Conservation (phyloP, 2,113 vertebrate species). For the Anseranas semipalmata region DNA sequence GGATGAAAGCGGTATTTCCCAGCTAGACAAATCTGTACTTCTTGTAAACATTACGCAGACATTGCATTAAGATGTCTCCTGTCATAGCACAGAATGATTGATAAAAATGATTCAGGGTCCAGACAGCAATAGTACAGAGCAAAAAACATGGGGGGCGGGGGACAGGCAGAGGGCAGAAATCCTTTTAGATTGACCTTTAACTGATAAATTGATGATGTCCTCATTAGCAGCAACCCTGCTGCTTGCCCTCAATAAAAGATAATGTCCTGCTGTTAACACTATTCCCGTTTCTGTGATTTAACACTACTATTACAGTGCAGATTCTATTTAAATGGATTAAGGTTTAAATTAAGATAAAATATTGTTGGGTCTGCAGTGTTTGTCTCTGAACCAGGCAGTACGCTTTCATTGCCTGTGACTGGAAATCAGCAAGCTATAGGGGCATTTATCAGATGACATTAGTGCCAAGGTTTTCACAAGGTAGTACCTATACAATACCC, state of each 20-base stretch:
- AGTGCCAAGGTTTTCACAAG: neutral
- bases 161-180: slow-evolving; percentile 39
- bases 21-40: neutral
- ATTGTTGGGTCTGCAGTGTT: slow-evolving; percentile 49
- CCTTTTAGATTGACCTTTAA: slow-evolving; percentile 78
- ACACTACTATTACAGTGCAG: slow-evolving; percentile 64
- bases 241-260: slow-evolving; percentile 81
- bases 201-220: slow-evolving; percentile 77
- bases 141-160: neutral
- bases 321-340: slow-evolving; percentile 72
- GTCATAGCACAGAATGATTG: neutral
- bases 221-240: slow-evolving; percentile 80
- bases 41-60: neutral
- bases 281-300: slow-evolving; percentile 76
- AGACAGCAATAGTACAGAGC: neutral
- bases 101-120: slow-evolving; percentile 4
- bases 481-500: neutral
- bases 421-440: neutral
- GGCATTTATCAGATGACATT: neutral
- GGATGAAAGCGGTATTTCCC: neutral
- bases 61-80: slow-evolving; percentile 30
- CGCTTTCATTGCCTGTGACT: neutral
- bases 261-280: slow-evolving; percentile 76
- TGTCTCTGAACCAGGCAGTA: neutral
- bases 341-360: slow-evolving; percentile 68